A percentile compares a stretch with the other conserved stretches of the same genome.
phyloP scores from a whole-genome alignment of 2,888 invertebrate species.

The Drosophila peninsularis region DNA sequence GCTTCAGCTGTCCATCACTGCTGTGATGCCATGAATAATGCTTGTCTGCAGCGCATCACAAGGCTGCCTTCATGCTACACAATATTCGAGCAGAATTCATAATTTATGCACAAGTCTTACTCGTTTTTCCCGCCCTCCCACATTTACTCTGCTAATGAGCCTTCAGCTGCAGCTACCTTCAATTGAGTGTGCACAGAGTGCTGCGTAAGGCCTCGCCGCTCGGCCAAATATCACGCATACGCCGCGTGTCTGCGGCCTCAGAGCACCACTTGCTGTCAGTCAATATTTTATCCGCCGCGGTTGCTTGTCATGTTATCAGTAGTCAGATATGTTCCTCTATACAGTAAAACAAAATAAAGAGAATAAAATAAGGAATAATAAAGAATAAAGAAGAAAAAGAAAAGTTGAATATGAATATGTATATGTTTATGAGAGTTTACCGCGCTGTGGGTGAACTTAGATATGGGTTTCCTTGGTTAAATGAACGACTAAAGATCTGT shows the following conservation, averaged over 20 bases:
- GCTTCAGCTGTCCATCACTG: conserved; percentile 36
- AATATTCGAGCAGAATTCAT: conserved; percentile 5
- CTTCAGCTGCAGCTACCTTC: conserved; percentile 33
- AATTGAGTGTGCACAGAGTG: conserved; percentile 20
- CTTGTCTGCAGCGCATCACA: conserved; percentile 17
- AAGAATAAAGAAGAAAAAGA: no score
- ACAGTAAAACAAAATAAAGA: no score
- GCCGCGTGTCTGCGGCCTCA: conserved; percentile 32
- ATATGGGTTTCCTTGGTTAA: no score
- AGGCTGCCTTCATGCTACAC: neutral
- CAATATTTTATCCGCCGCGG: conserved; percentile 55
- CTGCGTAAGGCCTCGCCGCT: conserved; percentile 9
- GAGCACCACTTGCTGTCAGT: conserved; percentile 31
- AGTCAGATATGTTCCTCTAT: no score
- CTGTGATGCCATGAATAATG: conserved; percentile 38
- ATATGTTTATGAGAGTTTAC: no score
- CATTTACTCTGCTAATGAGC: conserved; percentile 38
- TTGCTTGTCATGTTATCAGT: conserved; percentile 34
- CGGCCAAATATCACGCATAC: conserved; percentile 41
- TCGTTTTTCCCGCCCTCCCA: neutral
- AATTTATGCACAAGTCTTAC: neutral
- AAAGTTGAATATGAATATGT: no score
- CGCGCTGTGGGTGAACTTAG: no score
- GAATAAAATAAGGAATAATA: no score
- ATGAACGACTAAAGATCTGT: neutral